Conservation (phyloP, 2,113 vertebrate genomes). For the Monopterus albus region DNA sequence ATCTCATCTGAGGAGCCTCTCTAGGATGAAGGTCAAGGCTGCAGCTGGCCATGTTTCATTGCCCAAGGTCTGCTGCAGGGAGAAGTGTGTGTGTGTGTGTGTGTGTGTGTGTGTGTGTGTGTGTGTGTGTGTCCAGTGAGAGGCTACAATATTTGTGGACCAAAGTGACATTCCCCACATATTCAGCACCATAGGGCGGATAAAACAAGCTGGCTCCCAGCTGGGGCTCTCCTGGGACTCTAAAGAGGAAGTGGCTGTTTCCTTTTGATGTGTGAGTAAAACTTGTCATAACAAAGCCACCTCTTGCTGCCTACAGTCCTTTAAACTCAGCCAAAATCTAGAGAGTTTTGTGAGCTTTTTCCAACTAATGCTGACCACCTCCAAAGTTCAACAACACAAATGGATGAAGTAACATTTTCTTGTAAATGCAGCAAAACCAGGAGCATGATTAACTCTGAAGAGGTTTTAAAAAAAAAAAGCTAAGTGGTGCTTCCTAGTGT, state of each 20-base stretch:
- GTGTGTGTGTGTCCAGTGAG: conserved; percentile 24
- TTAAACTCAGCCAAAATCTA: conserved; percentile 32
- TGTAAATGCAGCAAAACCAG: conserved; percentile 1
- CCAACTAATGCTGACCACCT: conserved; percentile 12
- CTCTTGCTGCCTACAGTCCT: conserved; percentile 53
- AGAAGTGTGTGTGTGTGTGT: conserved; percentile 20
- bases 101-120: conserved; percentile 9
- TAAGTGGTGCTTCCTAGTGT: background rate
- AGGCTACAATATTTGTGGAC: conserved; percentile 35
- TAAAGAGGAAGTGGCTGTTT: conserved; percentile 79
- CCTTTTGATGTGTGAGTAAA: conserved; percentile 76
- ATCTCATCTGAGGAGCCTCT: conserved; percentile 62
- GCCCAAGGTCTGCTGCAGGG: conserved; percentile 31
- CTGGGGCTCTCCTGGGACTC: conserved; percentile 41
- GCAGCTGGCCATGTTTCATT: conserved; percentile 52
- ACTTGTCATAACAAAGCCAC: conserved; percentile 64
- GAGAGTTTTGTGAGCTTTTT: conserved; percentile 2
- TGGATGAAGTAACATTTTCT: conserved; percentile 1
- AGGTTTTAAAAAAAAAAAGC: background rate
- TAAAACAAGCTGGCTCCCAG: conserved; percentile 44
- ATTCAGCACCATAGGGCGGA: conserved; percentile 39
- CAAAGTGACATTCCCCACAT: conserved; percentile 59
- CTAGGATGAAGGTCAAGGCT: conserved; percentile 47
- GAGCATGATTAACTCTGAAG: background rate
- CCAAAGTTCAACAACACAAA: conserved; percentile 29